Evolutionary conservation across 2,888 invertebrate genomes (phyloP).

Genomic region (Malachius bipustulatus): DNA sequence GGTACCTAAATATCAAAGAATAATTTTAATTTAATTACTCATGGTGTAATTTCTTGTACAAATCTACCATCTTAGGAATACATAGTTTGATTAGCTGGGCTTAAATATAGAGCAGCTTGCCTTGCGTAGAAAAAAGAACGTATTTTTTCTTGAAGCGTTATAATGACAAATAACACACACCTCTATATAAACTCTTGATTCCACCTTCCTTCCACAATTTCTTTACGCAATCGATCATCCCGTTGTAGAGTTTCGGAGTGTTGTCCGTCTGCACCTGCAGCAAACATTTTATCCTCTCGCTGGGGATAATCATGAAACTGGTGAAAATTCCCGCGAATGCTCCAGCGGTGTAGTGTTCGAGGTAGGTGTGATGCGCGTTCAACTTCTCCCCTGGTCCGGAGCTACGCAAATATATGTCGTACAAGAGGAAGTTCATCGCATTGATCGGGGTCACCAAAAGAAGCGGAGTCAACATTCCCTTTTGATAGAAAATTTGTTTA

Average conservation of each 20-base stretch:
- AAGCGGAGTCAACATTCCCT: conserved; percentile 60
- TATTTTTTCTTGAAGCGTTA: too few relatives aligned
- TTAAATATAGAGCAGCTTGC: too few relatives aligned
- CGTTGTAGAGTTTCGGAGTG: conserved; percentile 59
- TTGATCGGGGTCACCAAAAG: conserved; percentile 91
- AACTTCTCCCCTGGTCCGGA: conserved; percentile 44
- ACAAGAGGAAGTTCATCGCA: conserved; percentile 89
- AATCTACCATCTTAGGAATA: too few relatives aligned
- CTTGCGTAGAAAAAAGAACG: too few relatives aligned
- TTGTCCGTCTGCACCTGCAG: conserved; percentile 68
- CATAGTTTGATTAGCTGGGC: too few relatives aligned
- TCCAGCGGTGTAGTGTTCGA: conserved; percentile 78
- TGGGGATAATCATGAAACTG: conserved; percentile 88
- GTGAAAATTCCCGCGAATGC: conserved; percentile 89
- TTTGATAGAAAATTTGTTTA: too few relatives aligned
- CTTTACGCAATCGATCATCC: conserved; percentile 76
- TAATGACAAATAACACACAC: too few relatives aligned
- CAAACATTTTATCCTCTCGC: conserved; percentile 91
- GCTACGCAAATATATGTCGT: conserved; percentile 77
- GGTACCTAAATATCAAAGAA: too few relatives aligned
- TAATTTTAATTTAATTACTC: too few relatives aligned
- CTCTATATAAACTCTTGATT: conserved; percentile 78
- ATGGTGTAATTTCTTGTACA: too few relatives aligned
- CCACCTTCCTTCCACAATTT: conserved; percentile 83
- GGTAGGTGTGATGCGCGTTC: conserved; percentile 43